Conservation (phyloP, 2,888 invertebrate species). For the Oxystoma pomonae region DNA sequence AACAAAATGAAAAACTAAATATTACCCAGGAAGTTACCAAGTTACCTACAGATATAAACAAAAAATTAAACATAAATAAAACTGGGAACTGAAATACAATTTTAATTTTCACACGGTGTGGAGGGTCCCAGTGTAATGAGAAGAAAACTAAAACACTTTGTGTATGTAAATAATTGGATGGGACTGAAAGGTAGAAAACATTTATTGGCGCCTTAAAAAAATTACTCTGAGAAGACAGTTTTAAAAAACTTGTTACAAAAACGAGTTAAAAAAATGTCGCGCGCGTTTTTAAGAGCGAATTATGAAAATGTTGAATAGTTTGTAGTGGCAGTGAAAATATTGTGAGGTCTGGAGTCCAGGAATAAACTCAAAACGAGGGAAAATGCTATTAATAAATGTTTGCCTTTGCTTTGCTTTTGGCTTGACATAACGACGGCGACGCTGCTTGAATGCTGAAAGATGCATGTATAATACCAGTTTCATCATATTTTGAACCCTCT, state of each 20-base stretch:
- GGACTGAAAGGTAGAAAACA: not conserved
- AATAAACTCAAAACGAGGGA: not conserved
- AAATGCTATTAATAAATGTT: not conserved
- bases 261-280: not conserved
- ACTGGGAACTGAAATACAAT: no score
- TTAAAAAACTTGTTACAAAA: not conserved
- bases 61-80: no score
- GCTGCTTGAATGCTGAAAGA: no score
- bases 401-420: not conserved
- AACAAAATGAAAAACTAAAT: no score
- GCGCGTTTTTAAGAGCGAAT: not conserved
- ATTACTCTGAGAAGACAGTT: not conserved
- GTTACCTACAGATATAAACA: no score
- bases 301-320: not conserved
- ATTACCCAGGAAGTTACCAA: no score
- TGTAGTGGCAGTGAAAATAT: not conserved
- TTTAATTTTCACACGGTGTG: not conserved
- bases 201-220: not conserved
- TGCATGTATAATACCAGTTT: no score
- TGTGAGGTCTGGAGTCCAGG: not conserved
- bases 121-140: not conserved
- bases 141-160: not conserved
- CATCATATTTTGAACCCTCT: no score
- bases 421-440: not conserved
- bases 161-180: not conserved